Evolutionary conservation across 2,888 invertebrate species (phyloP).

Genomic region (Sarcophaga variegata): DNA sequence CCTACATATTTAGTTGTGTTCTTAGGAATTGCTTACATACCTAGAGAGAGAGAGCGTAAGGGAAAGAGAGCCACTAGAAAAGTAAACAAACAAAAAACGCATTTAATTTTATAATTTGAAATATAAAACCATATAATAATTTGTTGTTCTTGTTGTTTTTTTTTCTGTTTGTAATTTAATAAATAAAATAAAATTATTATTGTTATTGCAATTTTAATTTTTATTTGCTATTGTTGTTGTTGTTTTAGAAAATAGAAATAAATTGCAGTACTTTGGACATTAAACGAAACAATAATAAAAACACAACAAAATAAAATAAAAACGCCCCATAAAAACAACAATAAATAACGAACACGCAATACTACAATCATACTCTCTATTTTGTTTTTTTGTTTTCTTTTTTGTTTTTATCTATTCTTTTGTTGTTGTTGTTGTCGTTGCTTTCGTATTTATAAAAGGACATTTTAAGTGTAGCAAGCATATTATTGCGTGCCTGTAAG

Average conservation of each 20-base stretch:
- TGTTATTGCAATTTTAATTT: conserved; percentile 15
- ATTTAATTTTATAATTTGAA: conserved; percentile 53
- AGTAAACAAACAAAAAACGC: conserved; percentile 27
- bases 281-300: conserved; percentile 29
- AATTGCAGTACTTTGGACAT: conserved; percentile 51
- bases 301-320: conserved; percentile 14
- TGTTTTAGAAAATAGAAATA: conserved; percentile 29
- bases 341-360: conserved; percentile 50
- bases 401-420: neutral
- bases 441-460: conserved; percentile 29
- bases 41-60: neutral
- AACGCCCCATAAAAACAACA: too few species aligned
- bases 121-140: conserved; percentile 49
- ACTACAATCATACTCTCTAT: conserved; percentile 32
- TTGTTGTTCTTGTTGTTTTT: conserved; percentile 3
- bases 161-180: conserved; percentile 9
- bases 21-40: neutral
- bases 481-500: too few species aligned
- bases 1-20: neutral
- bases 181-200: conserved; percentile 27
- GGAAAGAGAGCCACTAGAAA: neutral
- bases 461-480: conserved; percentile 16
- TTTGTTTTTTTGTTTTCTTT: neutral
- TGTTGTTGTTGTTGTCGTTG: neutral
- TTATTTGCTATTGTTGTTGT: conserved; percentile 20